Conservation (phyloP, 2,797 vertebrate genomes). For the Sebastes diploproa region DNA sequence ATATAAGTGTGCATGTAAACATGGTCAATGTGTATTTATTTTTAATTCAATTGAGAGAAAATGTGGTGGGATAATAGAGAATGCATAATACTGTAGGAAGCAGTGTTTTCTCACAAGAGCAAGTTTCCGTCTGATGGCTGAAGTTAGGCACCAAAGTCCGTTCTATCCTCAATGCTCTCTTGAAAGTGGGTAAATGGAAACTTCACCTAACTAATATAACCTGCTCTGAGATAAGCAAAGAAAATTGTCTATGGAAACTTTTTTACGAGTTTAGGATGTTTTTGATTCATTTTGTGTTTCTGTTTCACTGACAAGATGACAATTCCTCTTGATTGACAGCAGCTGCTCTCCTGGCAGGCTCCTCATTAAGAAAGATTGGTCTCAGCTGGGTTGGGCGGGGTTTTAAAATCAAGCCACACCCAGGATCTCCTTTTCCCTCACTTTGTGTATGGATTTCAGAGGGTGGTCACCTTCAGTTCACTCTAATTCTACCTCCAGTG, state of each 20-base stretch:
- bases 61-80: background rate
- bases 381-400: background rate
- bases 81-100: background rate
- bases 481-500: too few species aligned
- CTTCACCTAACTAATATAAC: background rate
- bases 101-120: background rate
- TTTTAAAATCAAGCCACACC: background rate
- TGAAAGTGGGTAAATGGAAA: background rate
- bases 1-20: too few species aligned
- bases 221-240: background rate
- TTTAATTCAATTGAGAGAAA: background rate
- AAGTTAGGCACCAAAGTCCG: background rate
- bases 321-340: background rate
- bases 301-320: background rate
- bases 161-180: background rate
- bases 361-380: background rate
- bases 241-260: too few species aligned
- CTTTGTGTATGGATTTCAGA: too few species aligned
- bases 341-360: background rate
- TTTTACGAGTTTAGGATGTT: background rate
- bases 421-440: too few species aligned
- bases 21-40: background rate
- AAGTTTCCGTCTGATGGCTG: background rate
- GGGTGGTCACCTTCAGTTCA: too few species aligned
- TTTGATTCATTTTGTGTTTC: background rate